Evolutionary conservation across 2,888 invertebrate species (phyloP).

Genomic region (Chrysolina oricalcia): DNA sequence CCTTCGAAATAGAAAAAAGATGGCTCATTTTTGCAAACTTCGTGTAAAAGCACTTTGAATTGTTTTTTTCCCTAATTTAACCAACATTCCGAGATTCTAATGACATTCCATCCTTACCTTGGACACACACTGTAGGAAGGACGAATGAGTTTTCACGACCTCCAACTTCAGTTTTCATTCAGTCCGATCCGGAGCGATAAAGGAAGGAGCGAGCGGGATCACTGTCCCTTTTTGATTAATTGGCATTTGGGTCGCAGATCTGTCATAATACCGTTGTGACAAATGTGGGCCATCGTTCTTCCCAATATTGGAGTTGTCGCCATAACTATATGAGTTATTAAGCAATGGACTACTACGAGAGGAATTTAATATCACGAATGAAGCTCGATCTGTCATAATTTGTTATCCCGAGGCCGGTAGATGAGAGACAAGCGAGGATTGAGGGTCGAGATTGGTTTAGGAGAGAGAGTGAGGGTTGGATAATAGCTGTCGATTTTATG

Average conservation of each 20-base stretch:
- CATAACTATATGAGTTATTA: conserved; percentile 19
- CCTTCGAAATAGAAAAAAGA: too few relatives aligned
- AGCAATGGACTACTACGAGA: conserved; percentile 5
- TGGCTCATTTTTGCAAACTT: too few relatives aligned
- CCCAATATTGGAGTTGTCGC: conserved; percentile 14
- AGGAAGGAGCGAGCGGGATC: not conserved
- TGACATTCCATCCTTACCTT: too few relatives aligned
- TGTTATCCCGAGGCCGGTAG: not conserved
- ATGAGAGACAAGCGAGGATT: not conserved
- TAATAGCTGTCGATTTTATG: not conserved
- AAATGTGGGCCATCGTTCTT: not conserved
- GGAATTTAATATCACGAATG: conserved; percentile 9
- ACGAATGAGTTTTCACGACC: not conserved
- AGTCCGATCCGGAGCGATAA: not conserved
- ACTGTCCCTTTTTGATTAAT: not conserved
- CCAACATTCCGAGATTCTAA: too few relatives aligned
- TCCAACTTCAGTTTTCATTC: not conserved
- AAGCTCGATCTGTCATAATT: conserved; percentile 11
- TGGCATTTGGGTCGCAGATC: not conserved
- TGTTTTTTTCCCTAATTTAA: too few relatives aligned
- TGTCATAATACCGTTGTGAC: not conserved
- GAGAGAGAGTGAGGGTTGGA: not conserved
- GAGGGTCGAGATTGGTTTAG: not conserved
- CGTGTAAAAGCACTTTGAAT: too few relatives aligned
- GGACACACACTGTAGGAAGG: too few relatives aligned